phyloP scores from a whole-genome alignment of 1,140 invertebrate species.

The Sitophilus oryzae region DNA sequence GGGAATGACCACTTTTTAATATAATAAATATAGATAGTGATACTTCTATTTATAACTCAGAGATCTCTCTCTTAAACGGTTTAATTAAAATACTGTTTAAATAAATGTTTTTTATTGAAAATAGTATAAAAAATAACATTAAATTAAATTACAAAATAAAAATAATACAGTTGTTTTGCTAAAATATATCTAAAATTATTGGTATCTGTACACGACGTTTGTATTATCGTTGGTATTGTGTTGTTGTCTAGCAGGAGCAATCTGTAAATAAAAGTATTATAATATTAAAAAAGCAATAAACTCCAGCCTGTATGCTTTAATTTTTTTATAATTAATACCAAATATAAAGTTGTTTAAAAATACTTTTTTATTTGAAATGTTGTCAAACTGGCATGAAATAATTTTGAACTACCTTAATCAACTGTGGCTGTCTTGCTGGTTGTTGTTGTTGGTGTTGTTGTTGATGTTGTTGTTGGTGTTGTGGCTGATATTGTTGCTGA shows the following conservation, averaged over 20 bases:
- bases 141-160: no score
- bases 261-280: not conserved
- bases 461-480: not conserved
- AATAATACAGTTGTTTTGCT: no score
- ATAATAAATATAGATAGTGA: no score
- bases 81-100: no score
- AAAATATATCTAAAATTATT: not conserved
- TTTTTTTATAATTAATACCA: no score
- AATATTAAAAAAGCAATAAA: not conserved
- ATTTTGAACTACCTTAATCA: not conserved
- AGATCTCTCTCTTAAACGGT: no score
- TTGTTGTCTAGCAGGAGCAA: not conserved
- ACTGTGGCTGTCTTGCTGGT: not conserved
- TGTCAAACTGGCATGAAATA: no score
- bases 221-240: not conserved
- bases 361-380: no score
- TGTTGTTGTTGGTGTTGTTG: not conserved
- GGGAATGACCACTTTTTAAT: no score
- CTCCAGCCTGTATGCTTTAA: no score
- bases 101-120: not conserved
- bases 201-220: not conserved
- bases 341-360: no score
- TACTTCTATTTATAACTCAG: no score
- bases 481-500: not conserved
- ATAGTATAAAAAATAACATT: not conserved